Evolutionary conservation across 2,888 invertebrate genomes (phyloP).

Genomic region (Drosophila rubida): DNA sequence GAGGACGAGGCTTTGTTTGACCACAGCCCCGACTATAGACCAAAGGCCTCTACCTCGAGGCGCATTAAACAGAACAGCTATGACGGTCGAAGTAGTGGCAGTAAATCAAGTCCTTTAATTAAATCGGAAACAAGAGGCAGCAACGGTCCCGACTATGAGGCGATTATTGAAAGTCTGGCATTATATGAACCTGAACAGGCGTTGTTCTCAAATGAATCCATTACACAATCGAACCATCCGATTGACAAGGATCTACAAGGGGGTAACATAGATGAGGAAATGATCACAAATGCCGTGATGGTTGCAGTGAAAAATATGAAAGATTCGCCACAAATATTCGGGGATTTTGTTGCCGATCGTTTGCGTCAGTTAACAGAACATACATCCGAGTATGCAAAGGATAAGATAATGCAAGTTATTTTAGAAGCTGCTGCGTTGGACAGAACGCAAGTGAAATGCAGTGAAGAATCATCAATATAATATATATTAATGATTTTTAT

Average conservation of each 20-base stretch:
- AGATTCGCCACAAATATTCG: slow-evolving; percentile 63
- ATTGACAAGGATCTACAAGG: slow-evolving; percentile 1
- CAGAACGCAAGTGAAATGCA: slow-evolving; percentile 24
- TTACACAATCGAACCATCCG: slow-evolving; percentile 25
- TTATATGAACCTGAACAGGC: slow-evolving; percentile 63
- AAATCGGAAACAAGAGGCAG: slow-evolving; percentile 25
- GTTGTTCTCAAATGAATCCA: slow-evolving; percentile 52
- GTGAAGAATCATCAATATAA: not conserved
- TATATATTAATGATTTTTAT: too few relatives aligned
- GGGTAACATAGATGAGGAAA: slow-evolving; percentile 45
- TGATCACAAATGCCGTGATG: slow-evolving; percentile 64
- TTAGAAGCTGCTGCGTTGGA: slow-evolving; percentile 58
- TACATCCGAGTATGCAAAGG: slow-evolving; percentile 65
- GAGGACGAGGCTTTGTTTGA: slow-evolving; percentile 20
- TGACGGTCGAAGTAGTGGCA: not conserved
- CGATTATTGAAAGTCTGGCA: slow-evolving; percentile 65
- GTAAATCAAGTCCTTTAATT: slow-evolving; percentile 5
- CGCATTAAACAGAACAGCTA: slow-evolving; percentile 15
- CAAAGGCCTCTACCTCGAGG: slow-evolving; percentile 11
- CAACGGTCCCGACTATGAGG: slow-evolving; percentile 56
- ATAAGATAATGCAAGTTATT: slow-evolving; percentile 63
- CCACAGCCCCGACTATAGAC: slow-evolving; percentile 12
- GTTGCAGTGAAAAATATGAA: slow-evolving; percentile 47
- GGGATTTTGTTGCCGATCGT: slow-evolving; percentile 66
- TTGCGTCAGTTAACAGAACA: slow-evolving; percentile 44